Evolutionary conservation across 2,797 vertebrate genomes (phyloP).

Genomic region (Gambelia wislizenii): DNA sequence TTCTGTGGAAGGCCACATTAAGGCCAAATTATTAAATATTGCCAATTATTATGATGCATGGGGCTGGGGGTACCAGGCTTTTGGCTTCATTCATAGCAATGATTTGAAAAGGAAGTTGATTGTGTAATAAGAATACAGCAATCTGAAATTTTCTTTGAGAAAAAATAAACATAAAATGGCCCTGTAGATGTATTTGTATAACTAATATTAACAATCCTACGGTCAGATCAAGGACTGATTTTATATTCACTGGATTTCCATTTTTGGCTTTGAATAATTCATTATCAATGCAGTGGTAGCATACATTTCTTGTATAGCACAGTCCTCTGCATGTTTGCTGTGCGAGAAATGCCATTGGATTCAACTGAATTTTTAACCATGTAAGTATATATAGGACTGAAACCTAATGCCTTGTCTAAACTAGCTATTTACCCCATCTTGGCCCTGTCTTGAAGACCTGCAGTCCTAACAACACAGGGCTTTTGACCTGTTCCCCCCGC

Average conservation of each 20-base stretch:
- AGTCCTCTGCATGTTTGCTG: not conserved
- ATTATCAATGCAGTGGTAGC: not conserved
- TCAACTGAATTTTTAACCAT: not conserved
- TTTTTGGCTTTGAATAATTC: constrained; percentile 28
- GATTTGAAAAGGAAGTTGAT: not conserved
- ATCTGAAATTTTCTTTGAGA: not conserved
- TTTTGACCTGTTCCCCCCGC: no score
- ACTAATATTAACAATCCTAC: not conserved
- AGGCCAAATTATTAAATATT: no score
- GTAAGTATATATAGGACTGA: not conserved
- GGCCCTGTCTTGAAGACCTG: no score
- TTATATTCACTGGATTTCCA: constrained; percentile 3
- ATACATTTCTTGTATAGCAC: not conserved
- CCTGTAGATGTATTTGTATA: not conserved
- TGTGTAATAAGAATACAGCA: not conserved
- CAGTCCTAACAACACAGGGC: no score
- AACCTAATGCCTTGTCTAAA: no score
- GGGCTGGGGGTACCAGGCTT: no score
- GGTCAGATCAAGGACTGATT: not conserved
- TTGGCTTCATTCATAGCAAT: no score
- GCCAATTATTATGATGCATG: no score
- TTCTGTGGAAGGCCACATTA: no score
- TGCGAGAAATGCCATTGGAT: not conserved
- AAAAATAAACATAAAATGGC: not conserved
- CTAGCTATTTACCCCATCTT: no score